Base-by-base conservation (phyloP, 2,888 invertebrate genomes). In the Crioceris asparagi region DNA sequence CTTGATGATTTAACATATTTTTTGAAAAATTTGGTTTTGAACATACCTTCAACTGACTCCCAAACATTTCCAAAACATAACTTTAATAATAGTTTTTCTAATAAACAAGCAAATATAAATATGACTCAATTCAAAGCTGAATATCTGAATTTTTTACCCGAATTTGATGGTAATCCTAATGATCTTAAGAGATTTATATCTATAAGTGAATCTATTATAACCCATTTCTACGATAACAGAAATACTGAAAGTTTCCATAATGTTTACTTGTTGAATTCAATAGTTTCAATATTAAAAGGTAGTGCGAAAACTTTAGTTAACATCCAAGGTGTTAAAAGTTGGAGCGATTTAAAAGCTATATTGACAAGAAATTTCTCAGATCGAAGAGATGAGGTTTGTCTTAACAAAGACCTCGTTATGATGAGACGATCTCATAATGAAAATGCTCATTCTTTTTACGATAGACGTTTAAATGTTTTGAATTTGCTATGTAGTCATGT, bases 121-220 rank as follows among this genome's bases (percentile, higher is more conserved):
- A 6, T 8, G 6, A 25, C 21, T 23, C 16, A 14, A 36, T 37
- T 37, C 27, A 32, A 32, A n/a, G 19, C 37, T 15, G 32, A 37
- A 16, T 37, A 25, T 11, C 16, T 32, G 2, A 37, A 26, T 3
- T 37, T 26, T 14, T 17, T 37, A 3, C 32, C 32, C 2, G 27
- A 32, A 18, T 37, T 37, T 14, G 27, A 37, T 11, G 37, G 32
- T 10, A 37, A 32, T 11, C 32, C 37, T 11, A 37, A 32, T 12
- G 32, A 37, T 8, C 14, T 32, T 1, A 32, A 27, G 17, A 32
- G 32, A 25, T n/a, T n/a, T n/a, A n/a, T n/a, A n/a, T n/a, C 26
- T 3, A 12, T 26, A 17, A 26, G 37, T 26, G 27, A 37, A 25
- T 26, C 23, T 18, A 17, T 37, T 17, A 32, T 37, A n/a, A 17